phyloP scores from a whole-genome alignment of 2,113 vertebrate genomes.

The Heloderma charlesbogerti region DNA sequence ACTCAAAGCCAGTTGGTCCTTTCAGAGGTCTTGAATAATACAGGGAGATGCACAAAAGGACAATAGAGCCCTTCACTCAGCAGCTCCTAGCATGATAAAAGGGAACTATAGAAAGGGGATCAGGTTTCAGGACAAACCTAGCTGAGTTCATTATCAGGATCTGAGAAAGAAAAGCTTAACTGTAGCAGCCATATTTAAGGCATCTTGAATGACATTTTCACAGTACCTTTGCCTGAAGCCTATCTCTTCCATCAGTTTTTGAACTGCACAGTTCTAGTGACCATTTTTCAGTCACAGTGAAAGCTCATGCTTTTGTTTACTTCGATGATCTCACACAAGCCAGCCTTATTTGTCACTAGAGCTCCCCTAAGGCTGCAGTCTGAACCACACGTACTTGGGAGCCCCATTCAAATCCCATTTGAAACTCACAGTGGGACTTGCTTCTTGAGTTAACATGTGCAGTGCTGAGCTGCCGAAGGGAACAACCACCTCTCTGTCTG shows the following conservation, averaged over 20 bases:
- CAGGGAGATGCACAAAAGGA: neutral
- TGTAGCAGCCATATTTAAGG: neutral
- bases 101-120: neutral
- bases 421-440: neutral
- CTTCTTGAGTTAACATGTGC: neutral
- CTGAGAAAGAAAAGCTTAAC: neutral
- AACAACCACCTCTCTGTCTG: conserved; percentile 22
- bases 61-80: neutral
- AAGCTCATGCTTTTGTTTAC: neutral
- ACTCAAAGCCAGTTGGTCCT: neutral
- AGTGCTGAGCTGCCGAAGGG: neutral
- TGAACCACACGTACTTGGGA: neutral
- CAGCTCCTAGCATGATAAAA: neutral
- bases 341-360: conserved; percentile 31
- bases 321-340: conserved; percentile 32
- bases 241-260: neutral
- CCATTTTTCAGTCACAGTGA: neutral
- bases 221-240: neutral
- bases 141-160: neutral
- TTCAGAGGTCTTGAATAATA: neutral
- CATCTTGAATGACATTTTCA: neutral
- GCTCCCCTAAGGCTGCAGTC: neutral
- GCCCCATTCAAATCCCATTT: neutral
- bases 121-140: neutral
- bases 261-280: neutral